Evolutionary conservation across 2,888 invertebrate genomes (phyloP).

Genomic region (Acrobasis consociella): DNA sequence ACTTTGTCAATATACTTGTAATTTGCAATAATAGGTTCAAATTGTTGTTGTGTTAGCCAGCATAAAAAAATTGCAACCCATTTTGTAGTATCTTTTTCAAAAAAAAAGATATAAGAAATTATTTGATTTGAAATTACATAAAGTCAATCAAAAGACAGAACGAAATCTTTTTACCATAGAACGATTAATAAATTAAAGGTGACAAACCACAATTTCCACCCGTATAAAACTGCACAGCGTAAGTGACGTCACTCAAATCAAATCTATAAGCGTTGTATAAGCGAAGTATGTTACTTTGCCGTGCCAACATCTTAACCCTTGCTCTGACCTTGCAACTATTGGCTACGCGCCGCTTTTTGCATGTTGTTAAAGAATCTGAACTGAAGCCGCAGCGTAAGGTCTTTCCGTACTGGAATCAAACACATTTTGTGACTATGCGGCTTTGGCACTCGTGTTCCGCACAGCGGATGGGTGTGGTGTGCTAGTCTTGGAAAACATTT

Average conservation of each 20-base stretch:
- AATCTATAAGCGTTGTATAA: conserved; percentile 68
- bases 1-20: neutral
- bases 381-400: conserved; percentile 96
- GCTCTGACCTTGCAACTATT: conserved; percentile 79
- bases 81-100: no score
- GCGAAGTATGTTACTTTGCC: conserved; percentile 70
- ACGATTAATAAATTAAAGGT: neutral
- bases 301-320: conserved; percentile 67
- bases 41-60: no score
- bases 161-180: neutral
- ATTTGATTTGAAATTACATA: no score
- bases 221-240: conserved; percentile 67
- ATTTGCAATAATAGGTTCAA: neutral
- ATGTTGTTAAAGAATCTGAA: conserved; percentile 97
- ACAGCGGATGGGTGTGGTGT: conserved; percentile 27
- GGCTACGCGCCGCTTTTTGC: conserved; percentile 93
- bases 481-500: conserved; percentile 29
- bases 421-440: conserved; percentile 61
- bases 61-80: no score
- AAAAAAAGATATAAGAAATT: no score
- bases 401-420: conserved; percentile 95
- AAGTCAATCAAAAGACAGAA: no score
- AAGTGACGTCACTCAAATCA: conserved; percentile 64
- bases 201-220: conserved; percentile 16
- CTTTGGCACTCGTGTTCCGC: conserved; percentile 43